phyloP scores from a whole-genome alignment of 2,113 vertebrate genomes.

The Narcine bancroftii region DNA sequence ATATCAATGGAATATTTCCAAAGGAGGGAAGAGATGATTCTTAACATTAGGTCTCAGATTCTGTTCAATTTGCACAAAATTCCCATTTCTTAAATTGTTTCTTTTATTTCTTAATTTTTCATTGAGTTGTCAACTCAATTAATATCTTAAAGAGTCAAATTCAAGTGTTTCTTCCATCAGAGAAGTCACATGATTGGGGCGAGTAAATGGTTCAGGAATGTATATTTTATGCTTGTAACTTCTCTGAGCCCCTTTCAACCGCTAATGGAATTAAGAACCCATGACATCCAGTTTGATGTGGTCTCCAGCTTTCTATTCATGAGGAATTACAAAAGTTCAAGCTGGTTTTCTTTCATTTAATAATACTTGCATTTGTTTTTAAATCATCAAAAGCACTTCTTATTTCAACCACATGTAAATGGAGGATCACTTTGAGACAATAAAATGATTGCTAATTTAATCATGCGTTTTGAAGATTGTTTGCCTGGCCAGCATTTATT shows the following conservation, averaged over 20 bases:
- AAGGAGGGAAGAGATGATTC: neutral
- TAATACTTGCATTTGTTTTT: neutral
- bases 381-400: neutral
- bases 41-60: neutral
- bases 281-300: neutral
- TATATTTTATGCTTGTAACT: neutral
- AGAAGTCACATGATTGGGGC: neutral
- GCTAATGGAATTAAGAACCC: neutral
- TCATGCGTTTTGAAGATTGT: neutral
- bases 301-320: neutral
- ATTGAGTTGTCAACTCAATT: neutral
- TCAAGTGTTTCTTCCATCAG: neutral
- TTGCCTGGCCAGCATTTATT: neutral
- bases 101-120: neutral
- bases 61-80: neutral
- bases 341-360: neutral
- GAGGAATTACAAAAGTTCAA: neutral
- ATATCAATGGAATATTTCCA: constrained; percentile 25
- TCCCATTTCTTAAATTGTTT: neutral
- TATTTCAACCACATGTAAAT: neutral
- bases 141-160: neutral
- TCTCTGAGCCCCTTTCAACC: neutral
- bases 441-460: neutral
- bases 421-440: neutral
- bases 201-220: neutral